Conservation (phyloP, 1,140 invertebrate genomes). For the Melipona quadrifasciata region DNA sequence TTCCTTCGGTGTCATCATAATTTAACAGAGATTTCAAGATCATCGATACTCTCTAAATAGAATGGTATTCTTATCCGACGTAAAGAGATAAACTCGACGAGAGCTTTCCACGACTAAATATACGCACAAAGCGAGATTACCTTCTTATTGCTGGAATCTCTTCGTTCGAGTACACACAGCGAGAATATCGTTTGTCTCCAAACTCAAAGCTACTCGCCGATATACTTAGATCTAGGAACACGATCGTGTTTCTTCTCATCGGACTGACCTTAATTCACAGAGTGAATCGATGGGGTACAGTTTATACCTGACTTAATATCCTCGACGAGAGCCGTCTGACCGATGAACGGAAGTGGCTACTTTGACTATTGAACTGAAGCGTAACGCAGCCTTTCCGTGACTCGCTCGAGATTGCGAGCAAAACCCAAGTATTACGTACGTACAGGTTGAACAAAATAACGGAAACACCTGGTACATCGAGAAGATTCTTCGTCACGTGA, state of each 20-base stretch:
- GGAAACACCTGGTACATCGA: too few relatives aligned
- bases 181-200: not conserved
- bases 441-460: too few relatives aligned
- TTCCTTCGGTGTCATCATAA: too few relatives aligned
- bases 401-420: not conserved
- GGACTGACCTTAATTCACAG: slow-evolving; percentile 5
- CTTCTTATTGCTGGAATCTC: not conserved
- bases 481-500: too few relatives aligned
- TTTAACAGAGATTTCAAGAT: not conserved
- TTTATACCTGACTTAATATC: slow-evolving; percentile 59
- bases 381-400: slow-evolving; percentile 45
- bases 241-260: not conserved
- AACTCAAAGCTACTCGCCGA: not conserved
- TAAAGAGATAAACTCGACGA: not conserved
- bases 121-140: not conserved
- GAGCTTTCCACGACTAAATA: not conserved
- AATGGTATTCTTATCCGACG: not conserved
- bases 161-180: not conserved
- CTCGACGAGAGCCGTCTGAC: not conserved
- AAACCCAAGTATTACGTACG: not conserved
- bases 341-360: slow-evolving; percentile 40
- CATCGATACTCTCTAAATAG: not conserved
- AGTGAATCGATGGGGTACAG: slow-evolving; percentile 43
- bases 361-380: slow-evolving; percentile 56
- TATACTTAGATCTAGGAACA: not conserved